Conservation (phyloP, 1,140 invertebrate genomes). For the Parasteatoda tepidariorum region DNA sequence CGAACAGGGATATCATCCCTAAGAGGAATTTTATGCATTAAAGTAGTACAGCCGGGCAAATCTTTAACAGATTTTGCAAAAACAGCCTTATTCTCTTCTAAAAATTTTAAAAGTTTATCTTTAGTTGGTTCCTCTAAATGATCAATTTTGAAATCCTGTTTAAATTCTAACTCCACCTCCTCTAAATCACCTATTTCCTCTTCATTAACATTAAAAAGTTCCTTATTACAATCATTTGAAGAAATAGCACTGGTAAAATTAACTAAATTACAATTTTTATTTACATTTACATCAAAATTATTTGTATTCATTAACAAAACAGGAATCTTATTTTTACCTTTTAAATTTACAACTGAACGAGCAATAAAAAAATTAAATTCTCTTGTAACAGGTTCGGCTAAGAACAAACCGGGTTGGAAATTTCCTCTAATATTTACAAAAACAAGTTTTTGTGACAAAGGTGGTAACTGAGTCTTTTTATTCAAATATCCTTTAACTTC, state of each 20-base stretch:
- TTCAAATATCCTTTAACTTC: too few relatives aligned
- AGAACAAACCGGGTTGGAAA: too few relatives aligned
- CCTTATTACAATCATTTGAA: not conserved
- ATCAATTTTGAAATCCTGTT: not conserved
- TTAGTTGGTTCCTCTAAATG: not conserved
- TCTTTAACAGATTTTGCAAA: not conserved
- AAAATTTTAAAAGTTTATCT: not conserved
- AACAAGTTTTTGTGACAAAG: too few relatives aligned
- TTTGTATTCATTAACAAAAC: too few relatives aligned
- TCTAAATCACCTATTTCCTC: not conserved
- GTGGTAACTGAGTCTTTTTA: too few relatives aligned
- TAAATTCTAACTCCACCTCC: not conserved
- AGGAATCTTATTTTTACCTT: too few relatives aligned
- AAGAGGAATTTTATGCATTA: not conserved
- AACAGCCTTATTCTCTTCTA: not conserved
- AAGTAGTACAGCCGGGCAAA: not conserved
- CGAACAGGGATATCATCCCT: not conserved
- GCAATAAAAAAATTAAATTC: too few relatives aligned
- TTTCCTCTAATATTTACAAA: too few relatives aligned
- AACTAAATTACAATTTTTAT: not conserved
- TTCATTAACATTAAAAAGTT: not conserved
- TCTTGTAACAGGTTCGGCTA: too few relatives aligned
- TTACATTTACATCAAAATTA: too few relatives aligned
- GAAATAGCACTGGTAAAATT: not conserved
- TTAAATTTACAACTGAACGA: too few relatives aligned